phyloP scores from a whole-genome alignment of 2,888 invertebrate species.

The Campaea margaritaria region DNA sequence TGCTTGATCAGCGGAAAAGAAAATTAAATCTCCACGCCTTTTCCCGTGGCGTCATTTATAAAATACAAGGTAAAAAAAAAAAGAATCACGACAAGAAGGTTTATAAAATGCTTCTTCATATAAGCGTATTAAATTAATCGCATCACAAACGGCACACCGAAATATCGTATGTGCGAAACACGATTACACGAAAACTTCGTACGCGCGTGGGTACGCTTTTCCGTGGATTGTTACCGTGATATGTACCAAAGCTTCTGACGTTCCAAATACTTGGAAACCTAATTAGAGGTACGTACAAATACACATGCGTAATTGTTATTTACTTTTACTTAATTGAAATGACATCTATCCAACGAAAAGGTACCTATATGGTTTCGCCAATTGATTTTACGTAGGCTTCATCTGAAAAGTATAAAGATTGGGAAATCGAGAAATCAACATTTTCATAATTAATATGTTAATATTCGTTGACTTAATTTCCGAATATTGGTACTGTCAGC shows the following conservation, averaged over 20 bases:
- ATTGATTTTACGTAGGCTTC: too few relatives aligned
- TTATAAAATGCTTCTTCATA: slow-evolving; percentile 13
- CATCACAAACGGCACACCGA: slow-evolving; percentile 5
- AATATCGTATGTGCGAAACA: neutral
- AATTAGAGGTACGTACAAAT: neutral
- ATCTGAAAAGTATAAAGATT: neutral
- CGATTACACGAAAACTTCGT: neutral
- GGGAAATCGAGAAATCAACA: too few relatives aligned
- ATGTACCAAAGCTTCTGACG: neutral
- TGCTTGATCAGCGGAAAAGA: slow-evolving; percentile 19
- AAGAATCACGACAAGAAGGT: slow-evolving; percentile 11
- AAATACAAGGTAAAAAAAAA: slow-evolving; percentile 8
- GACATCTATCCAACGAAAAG: too few relatives aligned
- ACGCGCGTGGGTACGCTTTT: neutral
- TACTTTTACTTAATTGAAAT: too few relatives aligned
- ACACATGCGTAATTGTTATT: too few relatives aligned
- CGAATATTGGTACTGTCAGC: too few relatives aligned
- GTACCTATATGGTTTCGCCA: too few relatives aligned
- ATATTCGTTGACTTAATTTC: too few relatives aligned
- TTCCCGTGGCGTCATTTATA: slow-evolving; percentile 15
- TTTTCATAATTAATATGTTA: too few relatives aligned
- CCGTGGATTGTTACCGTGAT: neutral
- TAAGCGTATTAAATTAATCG: slow-evolving; percentile 23
- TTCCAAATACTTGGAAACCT: neutral
- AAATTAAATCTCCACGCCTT: slow-evolving; percentile 18